Base-by-base conservation (phyloP, 2,888 invertebrate species). In the Polyommatus icarus region DNA sequence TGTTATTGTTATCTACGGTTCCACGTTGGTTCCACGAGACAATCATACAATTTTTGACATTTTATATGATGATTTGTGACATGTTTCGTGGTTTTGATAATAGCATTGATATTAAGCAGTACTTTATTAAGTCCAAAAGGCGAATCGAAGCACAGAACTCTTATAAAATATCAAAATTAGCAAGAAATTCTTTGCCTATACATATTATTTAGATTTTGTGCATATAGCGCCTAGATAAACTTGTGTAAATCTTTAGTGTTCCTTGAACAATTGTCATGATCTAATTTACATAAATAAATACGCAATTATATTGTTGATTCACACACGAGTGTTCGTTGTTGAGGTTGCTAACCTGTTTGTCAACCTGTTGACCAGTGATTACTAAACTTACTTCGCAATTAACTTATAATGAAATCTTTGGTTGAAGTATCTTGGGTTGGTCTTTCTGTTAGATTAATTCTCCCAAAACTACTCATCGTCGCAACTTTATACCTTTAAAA, bases 271-370 rank as follows among this genome's bases (percentile, higher is more conserved):
- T 67, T 67, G 67, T 67, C 29, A 15, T 29, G 24, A 61, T 61
- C 61, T 67, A 15, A 67, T 67, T 67, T 67, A 18, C 29, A 29
- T 67, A 67, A 67, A 67, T 29, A 67, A 32, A 18, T 15, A 67
- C 67, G 29, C 67, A 67, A 67, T 32, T 15, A 29, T 67, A 15
- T 67, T 32, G 67, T 29, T 67, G 67, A 67, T 20, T 59, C 59
- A 32, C 29, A 32, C 24, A 32, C 67, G 29, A 67, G 67, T 32
- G 15, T 29, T 29, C 67, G 24, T 29, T 15, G 32, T 67, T 67
- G 29, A 67, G 67, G 67, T 67, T 67, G 67, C 67, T 18, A 32
- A 67, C 29, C 61, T 32, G 67, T 67, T 67, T 67, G 29, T 67
- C 67, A 67, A 32, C 29, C 15, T 67, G 29, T 29, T 18, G 18